These are phyloP conservation scores for Acronicta alni DNA, from an alignment of 2,888 invertebrate species.

Conservation along the genomic window DNA sequence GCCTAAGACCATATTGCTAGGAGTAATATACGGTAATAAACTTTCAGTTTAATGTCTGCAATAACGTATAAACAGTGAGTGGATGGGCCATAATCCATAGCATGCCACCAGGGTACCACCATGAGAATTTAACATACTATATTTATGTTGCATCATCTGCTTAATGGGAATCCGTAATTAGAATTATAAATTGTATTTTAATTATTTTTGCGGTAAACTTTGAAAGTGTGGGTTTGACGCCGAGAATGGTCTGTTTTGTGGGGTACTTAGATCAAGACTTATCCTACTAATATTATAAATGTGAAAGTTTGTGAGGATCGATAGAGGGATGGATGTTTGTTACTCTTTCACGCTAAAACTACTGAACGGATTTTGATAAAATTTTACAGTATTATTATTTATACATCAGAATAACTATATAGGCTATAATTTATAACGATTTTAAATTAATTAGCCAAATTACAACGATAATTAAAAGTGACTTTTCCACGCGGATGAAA, in stretches of 20 bases:
- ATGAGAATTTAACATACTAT: constrained; percentile 21
- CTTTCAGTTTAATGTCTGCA: constrained; percentile 23
- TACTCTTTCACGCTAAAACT: too few species aligned
- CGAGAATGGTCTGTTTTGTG: neutral
- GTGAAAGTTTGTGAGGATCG: too few species aligned
- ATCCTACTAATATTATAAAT: too few species aligned
- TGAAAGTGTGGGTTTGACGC: neutral
- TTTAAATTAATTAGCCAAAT: too few species aligned
- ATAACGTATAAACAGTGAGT: constrained; percentile 35
- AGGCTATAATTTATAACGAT: too few species aligned
- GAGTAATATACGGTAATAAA: constrained; percentile 24
- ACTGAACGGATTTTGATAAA: too few species aligned
- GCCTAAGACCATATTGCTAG: constrained; percentile 8
- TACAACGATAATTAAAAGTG: too few species aligned
- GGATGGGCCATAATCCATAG: constrained; percentile 18
- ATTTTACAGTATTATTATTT: too few species aligned
- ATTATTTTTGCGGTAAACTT: constrained; percentile 9
- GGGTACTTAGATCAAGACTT: too few species aligned
- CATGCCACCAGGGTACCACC: constrained; percentile 5
- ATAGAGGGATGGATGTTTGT: too few species aligned
- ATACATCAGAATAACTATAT: too few species aligned
- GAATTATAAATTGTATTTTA: constrained; percentile 21
- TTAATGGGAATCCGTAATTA: constrained; percentile 19
- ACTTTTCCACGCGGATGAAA: too few species aligned
- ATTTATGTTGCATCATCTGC: constrained; percentile 12